Conservation (phyloP, 92 coral and sea anemone genomes). For the Phenganax marumi region DNA sequence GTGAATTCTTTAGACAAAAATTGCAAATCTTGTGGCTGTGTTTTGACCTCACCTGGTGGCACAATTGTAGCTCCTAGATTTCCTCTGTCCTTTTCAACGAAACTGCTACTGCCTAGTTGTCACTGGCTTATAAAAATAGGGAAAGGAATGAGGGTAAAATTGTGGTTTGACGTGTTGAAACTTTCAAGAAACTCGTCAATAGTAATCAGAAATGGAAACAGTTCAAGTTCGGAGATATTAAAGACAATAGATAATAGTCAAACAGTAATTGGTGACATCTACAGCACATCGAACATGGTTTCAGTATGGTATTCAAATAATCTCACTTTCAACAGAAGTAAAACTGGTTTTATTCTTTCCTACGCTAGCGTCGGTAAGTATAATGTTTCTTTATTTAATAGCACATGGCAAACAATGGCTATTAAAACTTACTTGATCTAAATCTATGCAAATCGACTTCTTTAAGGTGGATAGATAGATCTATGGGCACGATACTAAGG, state of each 20-base stretch:
- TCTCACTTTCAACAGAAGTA: not conserved
- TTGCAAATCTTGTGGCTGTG: conserved; percentile 81
- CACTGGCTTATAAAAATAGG: conserved; percentile 74
- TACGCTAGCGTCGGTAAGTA: conserved; percentile 37
- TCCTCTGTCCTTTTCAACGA: conserved; percentile 55
- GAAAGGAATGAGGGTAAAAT: conserved; percentile 56
- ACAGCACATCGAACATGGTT: conserved; percentile 25
- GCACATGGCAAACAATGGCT: not conserved
- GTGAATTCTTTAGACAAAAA: not conserved
- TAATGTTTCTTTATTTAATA: not conserved
- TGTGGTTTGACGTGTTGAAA: conserved; percentile 85
- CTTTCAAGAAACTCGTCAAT: conserved; percentile 73
- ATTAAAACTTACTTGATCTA: not conserved
- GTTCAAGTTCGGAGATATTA: conserved; percentile 67
- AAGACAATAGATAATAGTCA: conserved; percentile 51
- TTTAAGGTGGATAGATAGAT: no score
- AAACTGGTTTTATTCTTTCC: conserved; percentile 25
- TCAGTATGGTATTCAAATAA: conserved; percentile 19
- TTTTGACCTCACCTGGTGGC: conserved; percentile 69
- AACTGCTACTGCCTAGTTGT: conserved; percentile 58
- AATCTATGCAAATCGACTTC: no score
- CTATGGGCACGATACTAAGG: no score
- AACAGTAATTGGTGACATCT: conserved; percentile 17
- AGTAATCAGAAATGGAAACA: conserved; percentile 75
- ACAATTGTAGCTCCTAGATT: conserved; percentile 87